Base-by-base conservation (phyloP, 2,888 invertebrate genomes). In the Podotricha telesiphe region DNA sequence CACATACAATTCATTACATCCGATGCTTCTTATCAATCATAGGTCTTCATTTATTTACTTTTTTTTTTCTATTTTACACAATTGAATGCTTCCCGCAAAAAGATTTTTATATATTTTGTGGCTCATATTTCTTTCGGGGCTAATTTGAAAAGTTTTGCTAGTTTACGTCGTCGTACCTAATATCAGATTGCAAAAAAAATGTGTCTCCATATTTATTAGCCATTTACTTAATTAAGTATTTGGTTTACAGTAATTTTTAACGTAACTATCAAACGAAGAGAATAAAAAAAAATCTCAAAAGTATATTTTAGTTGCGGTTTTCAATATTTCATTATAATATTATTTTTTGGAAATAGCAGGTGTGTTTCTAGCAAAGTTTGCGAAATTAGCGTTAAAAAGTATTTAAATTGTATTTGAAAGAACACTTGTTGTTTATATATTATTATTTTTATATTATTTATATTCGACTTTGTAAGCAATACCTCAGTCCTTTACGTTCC, bases 381-480 rank as follows among this genome's bases (percentile, higher is more conserved):
- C 11, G 1, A 55, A 34, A 53, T 28, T 6, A 11, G 13, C 17
- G 11, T 19, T 11, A 55, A 55, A 17, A 55, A 55, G 37, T 37
- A 3, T 17, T 55, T 55, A 55, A 55, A 55, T 55, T 37, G 17
- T 19, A 37, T 37, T 13, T 13, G n/a, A n/a, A 45, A 59, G n/a
- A 59, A 2, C 59, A 59, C 42, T 20, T 20, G 22, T 59, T 17
- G 45, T 45, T 71, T n/a, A n/a, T n/a, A n/a, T n/a, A n/a, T n/a
- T n/a, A n/a, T n/a, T n/a, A n/a, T n/a, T n/a, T n/a, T n/a, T n/a
- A n/a, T n/a, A 69, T 75, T 79, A 84, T 85, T 83, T 83, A 86
- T 86, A 86, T 87, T 86, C 84, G 85, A 86, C 86, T 83, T 86
- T 77, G 79, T 79, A 81, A 82, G 80, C 34, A 80, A 83, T 85